Evolutionary conservation across 2,113 vertebrate genomes (phyloP).

Genomic region (Sinocyclocheilus anophthalmus): DNA sequence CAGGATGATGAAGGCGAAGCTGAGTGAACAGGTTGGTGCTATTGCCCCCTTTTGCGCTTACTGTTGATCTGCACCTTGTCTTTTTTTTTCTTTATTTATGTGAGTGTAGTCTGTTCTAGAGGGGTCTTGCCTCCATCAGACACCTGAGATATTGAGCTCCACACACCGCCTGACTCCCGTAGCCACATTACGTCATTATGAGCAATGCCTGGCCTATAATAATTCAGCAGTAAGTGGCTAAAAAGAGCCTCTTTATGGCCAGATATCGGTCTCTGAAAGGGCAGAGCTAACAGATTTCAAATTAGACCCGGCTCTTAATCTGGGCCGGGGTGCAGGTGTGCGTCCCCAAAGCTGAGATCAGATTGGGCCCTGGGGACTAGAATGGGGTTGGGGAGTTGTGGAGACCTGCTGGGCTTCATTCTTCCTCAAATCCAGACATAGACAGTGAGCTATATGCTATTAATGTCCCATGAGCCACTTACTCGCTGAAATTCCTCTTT

Average conservation of each 20-base stretch:
- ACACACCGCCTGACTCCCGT: conserved; percentile 47
- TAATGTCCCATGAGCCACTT: conserved; percentile 19
- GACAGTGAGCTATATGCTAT: conserved; percentile 17
- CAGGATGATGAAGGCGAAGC: too few relatives aligned
- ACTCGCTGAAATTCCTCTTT: conserved; percentile 4
- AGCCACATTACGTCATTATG: conserved; percentile 61
- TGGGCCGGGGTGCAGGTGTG: conserved; percentile 76
- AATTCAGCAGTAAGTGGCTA: conserved; percentile 71
- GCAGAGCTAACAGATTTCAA: conserved; percentile 78
- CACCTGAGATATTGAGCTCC: conserved; percentile 66
- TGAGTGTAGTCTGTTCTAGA: neutral
- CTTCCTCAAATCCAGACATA: conserved; percentile 16
- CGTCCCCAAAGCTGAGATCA: conserved; percentile 49
- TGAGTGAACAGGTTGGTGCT: too few relatives aligned
- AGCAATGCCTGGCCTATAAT: conserved; percentile 70
- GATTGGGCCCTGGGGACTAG: conserved; percentile 74
- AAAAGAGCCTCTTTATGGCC: conserved; percentile 68
- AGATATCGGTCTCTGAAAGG: conserved; percentile 76
- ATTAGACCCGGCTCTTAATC: conserved; percentile 76
- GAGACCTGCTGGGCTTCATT: conserved; percentile 44
- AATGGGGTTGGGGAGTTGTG: conserved; percentile 58
- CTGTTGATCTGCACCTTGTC: too few relatives aligned
- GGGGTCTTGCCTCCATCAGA: conserved; percentile 59
- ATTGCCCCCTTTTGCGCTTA: too few relatives aligned
- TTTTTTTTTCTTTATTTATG: too few relatives aligned